A percentile compares a stretch with the other conserved stretches of the same genome.
Conservation (phyloP, 2,888 invertebrate species). For the Lepetodrilus schrolli region DNA sequence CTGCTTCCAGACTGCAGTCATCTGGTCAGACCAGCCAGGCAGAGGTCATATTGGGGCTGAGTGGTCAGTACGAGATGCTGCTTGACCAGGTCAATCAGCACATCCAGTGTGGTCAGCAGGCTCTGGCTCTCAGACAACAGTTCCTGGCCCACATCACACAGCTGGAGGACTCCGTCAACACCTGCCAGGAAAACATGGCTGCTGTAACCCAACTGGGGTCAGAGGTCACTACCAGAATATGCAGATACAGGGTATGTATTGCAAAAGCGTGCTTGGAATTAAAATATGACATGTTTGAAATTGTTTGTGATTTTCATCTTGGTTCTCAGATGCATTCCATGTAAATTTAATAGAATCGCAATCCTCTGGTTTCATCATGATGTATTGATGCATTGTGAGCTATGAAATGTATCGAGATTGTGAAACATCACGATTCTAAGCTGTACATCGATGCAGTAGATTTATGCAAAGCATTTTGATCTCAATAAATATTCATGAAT, state of each 20-base stretch:
- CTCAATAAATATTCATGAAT: too few species aligned
- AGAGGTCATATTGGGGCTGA: conserved; percentile 85
- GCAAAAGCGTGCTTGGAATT: too few species aligned
- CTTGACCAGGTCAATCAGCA: conserved; percentile 88
- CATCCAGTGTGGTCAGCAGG: conserved; percentile 81
- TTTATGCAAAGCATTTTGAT: too few species aligned
- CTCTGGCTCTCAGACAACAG: conserved; percentile 88
- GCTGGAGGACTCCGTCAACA: conserved; percentile 52
- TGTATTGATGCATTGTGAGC: too few species aligned
- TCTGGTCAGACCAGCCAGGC: conserved; percentile 78
- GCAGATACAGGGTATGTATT: conserved; percentile 64
- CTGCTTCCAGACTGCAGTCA: conserved; percentile 81
- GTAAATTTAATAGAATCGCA: too few species aligned
- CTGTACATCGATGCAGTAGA: too few species aligned
- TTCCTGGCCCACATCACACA: conserved; percentile 81
- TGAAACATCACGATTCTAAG: too few species aligned
- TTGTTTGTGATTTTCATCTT: too few species aligned
- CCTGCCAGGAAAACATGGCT: conserved; percentile 58
- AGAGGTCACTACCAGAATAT: conserved; percentile 58
- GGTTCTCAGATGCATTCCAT: too few species aligned
- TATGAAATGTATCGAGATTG: too few species aligned
- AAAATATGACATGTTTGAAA: too few species aligned
- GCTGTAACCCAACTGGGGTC: conserved; percentile 53
- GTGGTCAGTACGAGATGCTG: conserved; percentile 89
- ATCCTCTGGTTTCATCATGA: too few species aligned